These are phyloP conservation scores for Chondrosia reniformis DNA, from an alignment of 37 sponge, comb jelly and placozoan genomes.

Conservation along the genomic window DNA sequence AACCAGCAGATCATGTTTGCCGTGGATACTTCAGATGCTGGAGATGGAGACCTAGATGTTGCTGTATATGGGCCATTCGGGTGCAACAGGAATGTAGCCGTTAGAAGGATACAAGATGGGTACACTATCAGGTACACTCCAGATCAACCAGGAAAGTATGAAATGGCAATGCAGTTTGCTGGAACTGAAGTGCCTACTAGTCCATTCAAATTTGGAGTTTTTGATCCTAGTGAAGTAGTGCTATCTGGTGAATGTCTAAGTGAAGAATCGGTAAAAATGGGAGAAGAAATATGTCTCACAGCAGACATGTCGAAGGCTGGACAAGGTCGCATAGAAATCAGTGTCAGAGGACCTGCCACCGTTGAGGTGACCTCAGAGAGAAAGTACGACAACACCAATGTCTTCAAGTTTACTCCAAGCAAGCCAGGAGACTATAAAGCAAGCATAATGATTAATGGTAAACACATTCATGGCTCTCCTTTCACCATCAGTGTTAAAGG, in stretches of 20 bases:
- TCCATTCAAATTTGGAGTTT: conserved; percentile 70
- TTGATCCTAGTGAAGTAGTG: conserved; percentile 68
- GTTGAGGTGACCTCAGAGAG: conserved; percentile 39
- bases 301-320: conserved; percentile 79
- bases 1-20: conserved; percentile 52
- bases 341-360: conserved; percentile 52
- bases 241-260: conserved; percentile 58
- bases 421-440: conserved; percentile 75
- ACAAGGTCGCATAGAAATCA: conserved; percentile 60
- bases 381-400: conserved; percentile 58
- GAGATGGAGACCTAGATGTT: conserved; percentile 71
- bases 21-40: conserved; percentile 78
- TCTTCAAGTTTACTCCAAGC: conserved; percentile 49
- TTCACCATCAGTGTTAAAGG: conserved; percentile 66
- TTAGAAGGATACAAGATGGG: conserved; percentile 6
- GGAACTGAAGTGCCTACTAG: conserved; percentile 62
- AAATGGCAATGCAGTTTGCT: conserved; percentile 71
- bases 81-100: conserved; percentile 13
- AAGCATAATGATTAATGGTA: conserved; percentile 46
- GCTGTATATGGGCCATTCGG: conserved; percentile 52
- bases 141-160: conserved; percentile 64
- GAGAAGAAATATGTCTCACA: conserved; percentile 38
- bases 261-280: conserved; percentile 31
- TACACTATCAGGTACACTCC: conserved; percentile 62
- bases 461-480: conserved; percentile 69